Conservation (phyloP, 2,888 invertebrate species). For the Acleris literana region DNA sequence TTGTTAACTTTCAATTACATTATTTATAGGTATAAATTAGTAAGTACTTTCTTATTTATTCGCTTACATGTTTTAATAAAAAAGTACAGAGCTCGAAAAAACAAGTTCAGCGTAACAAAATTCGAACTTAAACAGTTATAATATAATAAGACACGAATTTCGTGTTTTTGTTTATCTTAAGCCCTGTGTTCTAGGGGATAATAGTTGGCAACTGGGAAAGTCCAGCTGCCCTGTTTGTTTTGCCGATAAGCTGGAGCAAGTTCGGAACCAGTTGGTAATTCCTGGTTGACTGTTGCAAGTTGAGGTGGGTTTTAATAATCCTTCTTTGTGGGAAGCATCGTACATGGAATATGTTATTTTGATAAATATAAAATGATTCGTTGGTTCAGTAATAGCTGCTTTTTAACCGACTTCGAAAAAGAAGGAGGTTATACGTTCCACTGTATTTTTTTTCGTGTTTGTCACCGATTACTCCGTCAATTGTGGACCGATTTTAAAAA, state of each 20-base stretch:
- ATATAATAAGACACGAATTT: conserved; percentile 6
- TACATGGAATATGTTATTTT: no score
- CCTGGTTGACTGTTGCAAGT: conserved; percentile 51
- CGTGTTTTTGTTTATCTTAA: conserved; percentile 58
- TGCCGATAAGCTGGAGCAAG: conserved; percentile 62
- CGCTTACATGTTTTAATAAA: no score
- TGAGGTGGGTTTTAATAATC: conserved; percentile 19
- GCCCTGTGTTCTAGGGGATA: conserved; percentile 69
- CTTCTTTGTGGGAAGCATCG: neutral
- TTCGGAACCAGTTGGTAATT: conserved; percentile 64
- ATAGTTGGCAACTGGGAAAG: conserved; percentile 71
- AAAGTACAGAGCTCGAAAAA: neutral
- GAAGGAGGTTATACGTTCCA: no score
- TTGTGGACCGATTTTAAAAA: no score
- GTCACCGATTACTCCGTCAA: no score
- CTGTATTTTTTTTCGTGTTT: no score
- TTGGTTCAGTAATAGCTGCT: no score
- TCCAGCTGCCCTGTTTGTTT: conserved; percentile 64
- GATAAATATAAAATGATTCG: no score
- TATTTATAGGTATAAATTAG: no score
- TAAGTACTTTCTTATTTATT: no score
- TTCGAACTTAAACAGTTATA: neutral
- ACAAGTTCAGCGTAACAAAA: neutral
- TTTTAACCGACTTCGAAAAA: no score
- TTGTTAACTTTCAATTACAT: no score